A percentile compares a stretch with the other conserved stretches of the same genome.
Evolutionary conservation across 2,113 vertebrate genomes (phyloP).

Genomic region (Brienomyrus longianalis): DNA sequence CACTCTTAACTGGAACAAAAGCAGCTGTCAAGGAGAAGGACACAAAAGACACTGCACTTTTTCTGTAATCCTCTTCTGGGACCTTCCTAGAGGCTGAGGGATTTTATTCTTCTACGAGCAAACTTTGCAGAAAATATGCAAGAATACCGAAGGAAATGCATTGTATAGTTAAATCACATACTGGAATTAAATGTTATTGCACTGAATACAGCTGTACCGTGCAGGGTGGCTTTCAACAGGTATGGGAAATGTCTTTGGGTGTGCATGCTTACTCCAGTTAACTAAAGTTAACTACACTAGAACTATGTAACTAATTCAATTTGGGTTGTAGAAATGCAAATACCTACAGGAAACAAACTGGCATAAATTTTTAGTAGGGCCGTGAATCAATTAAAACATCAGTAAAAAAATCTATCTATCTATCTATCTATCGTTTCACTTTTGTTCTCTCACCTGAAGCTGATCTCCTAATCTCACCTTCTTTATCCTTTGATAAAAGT

Average conservation of each 20-base stretch:
- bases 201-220: not conserved
- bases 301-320: not conserved
- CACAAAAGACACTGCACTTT: slow-evolving; percentile 18
- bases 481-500: not conserved
- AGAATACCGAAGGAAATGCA: not conserved
- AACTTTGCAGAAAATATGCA: slow-evolving; percentile 13
- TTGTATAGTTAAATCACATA: slow-evolving; percentile 9
- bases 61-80: not conserved
- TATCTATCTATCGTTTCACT: not conserved
- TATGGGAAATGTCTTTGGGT: not conserved
- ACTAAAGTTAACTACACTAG: not conserved
- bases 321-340: not conserved
- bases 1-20: slow-evolving; percentile 20
- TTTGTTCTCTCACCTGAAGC: not conserved
- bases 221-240: not conserved
- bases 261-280: not conserved
- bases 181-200: not conserved
- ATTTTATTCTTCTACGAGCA: slow-evolving; percentile 12
- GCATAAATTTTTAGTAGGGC: not conserved
- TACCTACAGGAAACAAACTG: not conserved
- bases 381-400: not conserved
- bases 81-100: slow-evolving; percentile 5
- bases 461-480: not conserved
- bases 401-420: not conserved
- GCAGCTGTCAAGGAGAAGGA: not conserved